These are phyloP conservation scores for Leptobrachium ailaonicum DNA, from an alignment of 2,113 vertebrate species.

Conservation along the genomic window DNA sequence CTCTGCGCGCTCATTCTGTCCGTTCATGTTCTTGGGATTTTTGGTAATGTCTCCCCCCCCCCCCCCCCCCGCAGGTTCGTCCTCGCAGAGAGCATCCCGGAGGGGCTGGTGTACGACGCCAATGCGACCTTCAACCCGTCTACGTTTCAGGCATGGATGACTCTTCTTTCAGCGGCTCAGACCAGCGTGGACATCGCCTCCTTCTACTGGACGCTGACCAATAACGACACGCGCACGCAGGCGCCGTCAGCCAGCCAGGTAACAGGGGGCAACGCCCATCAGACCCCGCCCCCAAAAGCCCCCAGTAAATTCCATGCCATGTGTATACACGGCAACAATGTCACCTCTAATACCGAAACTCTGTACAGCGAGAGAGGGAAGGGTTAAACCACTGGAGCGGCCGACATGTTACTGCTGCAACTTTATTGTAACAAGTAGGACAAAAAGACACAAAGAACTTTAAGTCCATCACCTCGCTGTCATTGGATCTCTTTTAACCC, in stretches of 20 bases:
- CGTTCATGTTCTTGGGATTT: too few species aligned
- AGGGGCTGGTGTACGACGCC: constrained; percentile 73
- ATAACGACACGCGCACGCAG: constrained; percentile 74
- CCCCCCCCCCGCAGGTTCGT: constrained; percentile 63
- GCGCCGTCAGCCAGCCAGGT: constrained; percentile 82
- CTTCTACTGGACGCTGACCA: constrained; percentile 93
- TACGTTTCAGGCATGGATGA: constrained; percentile 76
- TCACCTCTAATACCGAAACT: too few species aligned
- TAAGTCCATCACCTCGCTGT: too few species aligned
- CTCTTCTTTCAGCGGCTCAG: constrained; percentile 67
- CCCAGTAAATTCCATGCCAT: too few species aligned
- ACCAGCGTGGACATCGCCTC: constrained; percentile 86
- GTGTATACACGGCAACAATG: too few species aligned
- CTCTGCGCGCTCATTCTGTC: too few species aligned
- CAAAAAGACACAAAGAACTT: too few species aligned
- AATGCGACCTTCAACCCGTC: constrained; percentile 66
- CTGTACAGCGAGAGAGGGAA: too few species aligned
- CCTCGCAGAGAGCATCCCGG: constrained; percentile 87
- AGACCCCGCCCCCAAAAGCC: too few species aligned
- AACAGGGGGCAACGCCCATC: not conserved
- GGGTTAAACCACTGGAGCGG: too few species aligned
- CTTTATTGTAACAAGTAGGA: too few species aligned
- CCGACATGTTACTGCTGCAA: too few species aligned
- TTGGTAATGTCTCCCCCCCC: not conserved
- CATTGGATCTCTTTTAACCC: not conserved